phyloP scores from a whole-genome alignment of 2,888 invertebrate species.

The Polylopha cassiicola region DNA sequence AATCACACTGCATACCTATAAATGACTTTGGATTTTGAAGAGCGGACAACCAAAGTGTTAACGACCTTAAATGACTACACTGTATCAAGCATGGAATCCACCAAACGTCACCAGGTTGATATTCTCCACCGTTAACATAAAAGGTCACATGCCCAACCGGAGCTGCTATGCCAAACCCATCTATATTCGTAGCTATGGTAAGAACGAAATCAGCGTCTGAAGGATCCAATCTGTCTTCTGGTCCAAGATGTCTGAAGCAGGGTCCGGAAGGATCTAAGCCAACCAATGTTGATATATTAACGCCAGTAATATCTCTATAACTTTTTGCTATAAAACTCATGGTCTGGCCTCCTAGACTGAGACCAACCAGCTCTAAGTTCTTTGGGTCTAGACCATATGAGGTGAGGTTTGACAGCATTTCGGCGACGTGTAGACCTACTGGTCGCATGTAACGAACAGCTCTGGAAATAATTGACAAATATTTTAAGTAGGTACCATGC shows the following conservation, averaged over 20 bases:
- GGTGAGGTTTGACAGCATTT: constrained; percentile 30
- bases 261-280: constrained; percentile 32
- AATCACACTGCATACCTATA: constrained; percentile 43
- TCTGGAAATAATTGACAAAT: constrained; percentile 23
- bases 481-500: no score
- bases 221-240: constrained; percentile 30
- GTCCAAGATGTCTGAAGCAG: constrained; percentile 30
- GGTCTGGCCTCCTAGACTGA: constrained; percentile 32
- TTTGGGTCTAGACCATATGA: constrained; percentile 28
- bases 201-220: constrained; percentile 33
- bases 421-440: constrained; percentile 28
- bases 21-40: constrained; percentile 39
- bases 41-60: constrained; percentile 42
- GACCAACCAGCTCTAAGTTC: constrained; percentile 27
- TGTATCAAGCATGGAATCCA: constrained; percentile 8
- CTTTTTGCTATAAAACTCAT: constrained; percentile 30
- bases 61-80: constrained; percentile 24
- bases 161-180: constrained; percentile 29
- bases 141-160: constrained; percentile 28
- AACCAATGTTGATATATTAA: constrained; percentile 29
- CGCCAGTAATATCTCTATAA: constrained; percentile 28
- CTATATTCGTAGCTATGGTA: constrained; percentile 30
- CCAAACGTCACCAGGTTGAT: constrained; percentile 13
- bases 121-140: constrained; percentile 24
- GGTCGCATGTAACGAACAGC: constrained; percentile 25